Percentiles rank a stretch among this genome's conserved stretches.
Conservation (phyloP, 2,797 vertebrate species). For the Thalassophryne amazonica region DNA sequence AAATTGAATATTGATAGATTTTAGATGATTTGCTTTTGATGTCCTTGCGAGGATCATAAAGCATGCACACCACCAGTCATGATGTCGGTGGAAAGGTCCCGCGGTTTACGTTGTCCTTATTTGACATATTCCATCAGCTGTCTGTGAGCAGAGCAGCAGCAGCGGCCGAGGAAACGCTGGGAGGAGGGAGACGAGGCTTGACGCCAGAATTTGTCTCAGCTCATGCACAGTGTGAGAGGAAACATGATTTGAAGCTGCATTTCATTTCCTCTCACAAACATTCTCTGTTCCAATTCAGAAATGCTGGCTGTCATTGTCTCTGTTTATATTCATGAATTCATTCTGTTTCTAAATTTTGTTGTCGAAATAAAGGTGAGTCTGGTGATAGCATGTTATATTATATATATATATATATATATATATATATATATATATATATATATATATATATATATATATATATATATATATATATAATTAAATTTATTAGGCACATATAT, state of each 20-base stretch:
- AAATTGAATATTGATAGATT: too few species aligned
- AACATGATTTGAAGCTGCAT: slow-evolving; percentile 40
- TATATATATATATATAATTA: too few species aligned
- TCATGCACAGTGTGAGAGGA: slow-evolving; percentile 24
- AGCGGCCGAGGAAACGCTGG: slow-evolving; percentile 7
- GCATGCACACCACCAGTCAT: slow-evolving; percentile 3
- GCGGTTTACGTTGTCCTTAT: slow-evolving; percentile 21
- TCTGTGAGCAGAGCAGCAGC: slow-evolving; percentile 19
- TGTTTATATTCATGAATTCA: slow-evolving; percentile 67
- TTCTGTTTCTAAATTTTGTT: slow-evolving; percentile 58
- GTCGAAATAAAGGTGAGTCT: slow-evolving; percentile 54
- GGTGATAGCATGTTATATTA: too few species aligned
- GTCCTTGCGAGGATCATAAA: slow-evolving; percentile 3
- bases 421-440: too few species aligned
- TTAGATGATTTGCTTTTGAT: too few species aligned
- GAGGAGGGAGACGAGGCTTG: background rate
- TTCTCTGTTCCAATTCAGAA: slow-evolving; percentile 41
- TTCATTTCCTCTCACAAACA: slow-evolving; percentile 49
- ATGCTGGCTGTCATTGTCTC: slow-evolving; percentile 57
- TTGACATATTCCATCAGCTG: slow-evolving; percentile 31
- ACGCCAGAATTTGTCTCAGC: slow-evolving; percentile 29
- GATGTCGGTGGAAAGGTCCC: slow-evolving; percentile 2
- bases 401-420: too few species aligned
- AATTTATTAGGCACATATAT: too few species aligned
- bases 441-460: too few species aligned